phyloP scores from a whole-genome alignment of 1,140 invertebrate species.

The Drosophila teissieri region DNA sequence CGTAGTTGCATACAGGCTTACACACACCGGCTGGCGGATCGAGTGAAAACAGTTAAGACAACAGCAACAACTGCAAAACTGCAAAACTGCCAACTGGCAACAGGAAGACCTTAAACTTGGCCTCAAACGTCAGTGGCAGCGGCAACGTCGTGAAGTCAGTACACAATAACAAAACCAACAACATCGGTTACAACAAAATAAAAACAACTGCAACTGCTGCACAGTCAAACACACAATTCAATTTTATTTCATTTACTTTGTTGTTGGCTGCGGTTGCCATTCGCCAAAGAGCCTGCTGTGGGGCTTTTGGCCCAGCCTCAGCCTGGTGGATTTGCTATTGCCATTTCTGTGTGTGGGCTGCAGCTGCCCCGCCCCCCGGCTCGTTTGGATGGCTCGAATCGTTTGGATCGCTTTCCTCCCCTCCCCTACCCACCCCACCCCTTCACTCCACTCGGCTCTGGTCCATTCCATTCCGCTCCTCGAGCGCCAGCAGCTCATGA shows the following conservation, averaged over 20 bases:
- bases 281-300: constrained; percentile 54
- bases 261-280: constrained; percentile 68
- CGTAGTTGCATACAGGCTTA: constrained; percentile 10
- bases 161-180: constrained; percentile 24
- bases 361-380: constrained; percentile 19
- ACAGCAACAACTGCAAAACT: constrained; percentile 49
- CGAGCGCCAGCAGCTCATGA: constrained; percentile 78
- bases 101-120: constrained; percentile 80
- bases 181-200: constrained; percentile 24
- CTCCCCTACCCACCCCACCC: background rate
- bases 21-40: constrained; percentile 20
- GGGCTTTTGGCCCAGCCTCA: constrained; percentile 37
- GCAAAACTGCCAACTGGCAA: constrained; percentile 72
- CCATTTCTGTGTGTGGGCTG: constrained; percentile 74
- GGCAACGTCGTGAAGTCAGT: constrained; percentile 67
- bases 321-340: constrained; percentile 40
- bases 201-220: constrained; percentile 54
- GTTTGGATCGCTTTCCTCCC: constrained; percentile 44
- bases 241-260: constrained; percentile 81
- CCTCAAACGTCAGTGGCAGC: constrained; percentile 70
- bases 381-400: constrained; percentile 48
- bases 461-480: constrained; percentile 53
- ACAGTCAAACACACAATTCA: constrained; percentile 79
- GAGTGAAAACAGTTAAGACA: constrained; percentile 81
- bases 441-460: background rate